Conservation (phyloP, 2,113 vertebrate species). For the Cavia porcellus region DNA sequence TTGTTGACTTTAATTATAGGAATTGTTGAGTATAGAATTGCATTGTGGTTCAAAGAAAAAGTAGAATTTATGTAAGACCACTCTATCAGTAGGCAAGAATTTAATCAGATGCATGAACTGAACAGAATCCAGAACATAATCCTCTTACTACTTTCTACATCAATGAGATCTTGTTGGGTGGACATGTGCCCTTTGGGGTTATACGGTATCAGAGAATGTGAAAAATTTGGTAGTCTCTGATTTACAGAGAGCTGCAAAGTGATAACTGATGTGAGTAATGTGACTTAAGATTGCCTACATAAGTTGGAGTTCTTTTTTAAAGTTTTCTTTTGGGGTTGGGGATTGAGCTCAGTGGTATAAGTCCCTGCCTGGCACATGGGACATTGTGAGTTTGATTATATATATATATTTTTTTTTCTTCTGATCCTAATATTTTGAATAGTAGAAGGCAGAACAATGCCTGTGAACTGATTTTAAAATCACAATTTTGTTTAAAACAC, state of each 20-base stretch:
- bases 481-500: neutral
- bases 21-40: neutral
- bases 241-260: neutral
- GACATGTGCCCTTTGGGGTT: neutral
- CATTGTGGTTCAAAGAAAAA: constrained; percentile 22
- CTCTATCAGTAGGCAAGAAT: neutral
- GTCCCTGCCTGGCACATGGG: too few relatives aligned
- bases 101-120: constrained; percentile 7
- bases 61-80: neutral
- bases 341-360: too few relatives aligned
- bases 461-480: constrained; percentile 32
- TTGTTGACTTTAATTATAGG: neutral
- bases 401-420: neutral
- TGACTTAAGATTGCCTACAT: neutral
- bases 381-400: too few relatives aligned
- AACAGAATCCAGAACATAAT: constrained; percentile 24
- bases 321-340: neutral
- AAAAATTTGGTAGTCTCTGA: neutral
- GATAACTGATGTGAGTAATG: neutral
- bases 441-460: neutral
- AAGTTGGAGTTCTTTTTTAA: neutral
- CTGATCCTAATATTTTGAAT: constrained; percentile 26
- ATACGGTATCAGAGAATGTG: constrained; percentile 41
- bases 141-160: constrained; percentile 7
- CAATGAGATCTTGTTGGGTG: neutral